phyloP scores from a whole-genome alignment of 2,113 vertebrate species.

The Alaudala cheleensis region DNA sequence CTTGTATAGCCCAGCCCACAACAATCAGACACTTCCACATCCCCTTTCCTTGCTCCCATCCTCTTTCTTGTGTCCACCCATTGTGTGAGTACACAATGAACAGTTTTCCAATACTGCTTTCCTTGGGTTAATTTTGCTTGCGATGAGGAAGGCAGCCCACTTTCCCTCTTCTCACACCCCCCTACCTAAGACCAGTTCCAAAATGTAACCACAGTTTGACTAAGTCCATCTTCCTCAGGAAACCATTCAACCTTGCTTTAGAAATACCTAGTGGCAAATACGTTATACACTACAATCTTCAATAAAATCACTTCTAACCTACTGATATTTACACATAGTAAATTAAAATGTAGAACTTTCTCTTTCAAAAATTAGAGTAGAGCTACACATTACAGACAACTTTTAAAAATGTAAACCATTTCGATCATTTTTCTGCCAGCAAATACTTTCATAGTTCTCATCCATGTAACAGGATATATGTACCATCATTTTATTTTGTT shows the following conservation, averaged over 20 bases:
- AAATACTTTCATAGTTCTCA: background rate
- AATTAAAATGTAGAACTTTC: background rate
- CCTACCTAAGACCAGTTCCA: background rate
- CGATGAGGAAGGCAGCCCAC: background rate
- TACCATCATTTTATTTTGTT: background rate
- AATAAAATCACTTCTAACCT: background rate
- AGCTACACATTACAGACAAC: background rate
- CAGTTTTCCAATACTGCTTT: background rate
- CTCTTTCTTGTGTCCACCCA: background rate
- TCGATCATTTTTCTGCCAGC: background rate
- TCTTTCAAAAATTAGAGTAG: background rate
- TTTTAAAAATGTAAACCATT: background rate
- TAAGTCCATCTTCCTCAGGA: background rate
- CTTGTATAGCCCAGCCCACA: background rate
- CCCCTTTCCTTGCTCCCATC: background rate
- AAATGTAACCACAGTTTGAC: background rate
- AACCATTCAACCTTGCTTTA: background rate
- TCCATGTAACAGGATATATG: background rate
- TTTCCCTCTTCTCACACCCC: background rate
- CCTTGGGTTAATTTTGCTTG: background rate
- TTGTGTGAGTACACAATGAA: background rate
- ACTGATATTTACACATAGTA: background rate
- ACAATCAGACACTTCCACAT: background rate
- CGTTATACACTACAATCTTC: accelerated
- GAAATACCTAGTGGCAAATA: background rate